Percentiles rank a stretch among this genome's conserved stretches.
phyloP scores from a whole-genome alignment of 2,113 vertebrate genomes.

The Enhydra lutris region DNA sequence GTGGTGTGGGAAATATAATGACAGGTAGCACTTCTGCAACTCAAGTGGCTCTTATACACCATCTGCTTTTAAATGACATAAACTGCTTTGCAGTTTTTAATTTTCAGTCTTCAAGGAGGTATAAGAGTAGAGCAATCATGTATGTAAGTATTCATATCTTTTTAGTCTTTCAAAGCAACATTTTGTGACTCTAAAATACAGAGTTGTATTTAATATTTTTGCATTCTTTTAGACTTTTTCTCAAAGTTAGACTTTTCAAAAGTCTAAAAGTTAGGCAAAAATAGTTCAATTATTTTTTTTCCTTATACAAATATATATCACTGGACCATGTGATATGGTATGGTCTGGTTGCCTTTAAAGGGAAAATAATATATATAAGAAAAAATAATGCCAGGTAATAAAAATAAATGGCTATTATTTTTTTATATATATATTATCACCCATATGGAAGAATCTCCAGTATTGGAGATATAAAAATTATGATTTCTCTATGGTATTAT shows the following conservation, averaged over 20 bases:
- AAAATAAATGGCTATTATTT: not conserved
- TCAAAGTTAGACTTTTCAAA: too few species aligned
- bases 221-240: not conserved
- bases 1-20: not conserved
- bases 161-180: not conserved
- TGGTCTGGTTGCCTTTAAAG: not conserved
- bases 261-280: not conserved
- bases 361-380: not conserved
- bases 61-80: conserved; percentile 44
- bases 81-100: conserved; percentile 54
- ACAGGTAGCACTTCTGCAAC: not conserved
- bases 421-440: not conserved
- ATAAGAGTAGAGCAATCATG: conserved; percentile 27
- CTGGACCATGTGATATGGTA: fast-evolving
- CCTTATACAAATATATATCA: not conserved
- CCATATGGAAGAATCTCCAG: not conserved
- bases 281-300: not conserved
- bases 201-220: not conserved
- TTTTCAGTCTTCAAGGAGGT: conserved; percentile 47
- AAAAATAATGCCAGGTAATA: not conserved
- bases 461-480: not conserved
- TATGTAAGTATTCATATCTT: not conserved
- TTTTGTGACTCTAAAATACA: not conserved
- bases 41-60: conserved; percentile 40
- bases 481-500: not conserved